phyloP scores from a whole-genome alignment of 2,888 invertebrate genomes.

The Himalopsyche anomala region DNA sequence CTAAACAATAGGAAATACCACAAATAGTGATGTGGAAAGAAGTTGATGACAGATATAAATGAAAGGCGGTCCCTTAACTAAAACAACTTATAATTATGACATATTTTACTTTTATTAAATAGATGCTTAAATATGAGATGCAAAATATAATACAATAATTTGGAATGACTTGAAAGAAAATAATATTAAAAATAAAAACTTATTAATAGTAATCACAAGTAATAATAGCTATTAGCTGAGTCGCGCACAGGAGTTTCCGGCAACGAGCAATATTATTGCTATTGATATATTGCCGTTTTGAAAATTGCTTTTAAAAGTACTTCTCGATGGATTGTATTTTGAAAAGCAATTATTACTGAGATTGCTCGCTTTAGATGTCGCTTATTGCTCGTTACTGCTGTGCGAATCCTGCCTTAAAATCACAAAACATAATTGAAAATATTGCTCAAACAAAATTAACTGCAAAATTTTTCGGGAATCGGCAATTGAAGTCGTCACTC shows the following conservation, averaged over 20 bases:
- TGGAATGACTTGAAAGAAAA: constrained; percentile 19
- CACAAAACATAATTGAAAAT: neutral
- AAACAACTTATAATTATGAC: neutral
- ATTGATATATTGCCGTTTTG: no score
- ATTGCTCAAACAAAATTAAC: neutral
- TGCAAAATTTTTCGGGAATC: no score
- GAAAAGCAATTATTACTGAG: no score
- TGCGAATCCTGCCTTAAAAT: neutral
- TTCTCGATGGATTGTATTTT: no score
- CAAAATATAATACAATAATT: constrained; percentile 4
- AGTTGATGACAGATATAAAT: no score
- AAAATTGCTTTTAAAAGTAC: no score
- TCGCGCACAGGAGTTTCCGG: neutral
- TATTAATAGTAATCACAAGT: neutral
- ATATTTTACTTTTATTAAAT: neutral
- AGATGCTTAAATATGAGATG: constrained; percentile 13
- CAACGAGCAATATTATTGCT: neutral
- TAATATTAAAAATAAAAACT: neutral
- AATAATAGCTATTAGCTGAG: neutral
- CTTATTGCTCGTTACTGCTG: neutral
- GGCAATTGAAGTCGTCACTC: no score
- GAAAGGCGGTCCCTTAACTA: no score
- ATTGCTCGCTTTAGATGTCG: no score
- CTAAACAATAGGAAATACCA: no score
- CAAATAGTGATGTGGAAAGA: no score